phyloP scores from a whole-genome alignment of 2,797 vertebrate species.

The Sebastes kiyomatsui region DNA sequence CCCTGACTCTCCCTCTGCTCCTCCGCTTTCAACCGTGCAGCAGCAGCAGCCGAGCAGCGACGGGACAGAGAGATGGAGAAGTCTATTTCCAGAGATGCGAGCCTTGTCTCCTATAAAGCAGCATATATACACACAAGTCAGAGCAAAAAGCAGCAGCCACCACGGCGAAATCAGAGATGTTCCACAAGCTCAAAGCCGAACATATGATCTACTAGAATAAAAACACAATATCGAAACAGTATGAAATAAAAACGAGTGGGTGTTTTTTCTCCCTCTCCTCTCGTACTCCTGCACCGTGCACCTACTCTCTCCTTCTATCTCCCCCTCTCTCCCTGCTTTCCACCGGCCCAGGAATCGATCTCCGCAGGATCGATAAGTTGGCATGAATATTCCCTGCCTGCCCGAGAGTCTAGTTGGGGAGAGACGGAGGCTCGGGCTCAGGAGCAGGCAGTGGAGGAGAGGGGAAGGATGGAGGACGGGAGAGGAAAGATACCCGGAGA shows the following conservation, averaged over 20 bases:
- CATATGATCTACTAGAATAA: conserved; percentile 12
- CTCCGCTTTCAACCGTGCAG: conserved; percentile 54
- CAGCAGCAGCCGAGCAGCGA: conserved; percentile 48
- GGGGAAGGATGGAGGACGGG: conserved; percentile 76
- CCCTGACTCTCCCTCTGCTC: conserved; percentile 34
- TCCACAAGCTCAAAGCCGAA: not conserved
- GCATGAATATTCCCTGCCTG: conserved; percentile 93
- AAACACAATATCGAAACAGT: conserved; percentile 34
- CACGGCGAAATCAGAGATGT: not conserved
- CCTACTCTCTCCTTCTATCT: conserved; percentile 74
- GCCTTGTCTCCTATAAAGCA: not conserved
- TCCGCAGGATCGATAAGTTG: conserved; percentile 93
- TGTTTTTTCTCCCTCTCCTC: conserved; percentile 23
- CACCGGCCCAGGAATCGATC: conserved; percentile 92
- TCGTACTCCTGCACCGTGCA: conserved; percentile 54
- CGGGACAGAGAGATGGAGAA: conserved; percentile 57
- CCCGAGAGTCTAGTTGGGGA: conserved; percentile 86
- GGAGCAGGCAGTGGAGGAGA: conserved; percentile 81
- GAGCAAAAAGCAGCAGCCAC: not conserved
- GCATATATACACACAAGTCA: not conserved
- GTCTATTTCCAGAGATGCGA: conserved; percentile 28
- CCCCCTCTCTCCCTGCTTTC: conserved; percentile 86
- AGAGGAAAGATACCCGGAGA: conserved; percentile 42
- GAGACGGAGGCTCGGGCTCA: conserved; percentile 84
- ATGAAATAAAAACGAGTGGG: conserved; percentile 22